Base-by-base conservation (phyloP, 2,797 vertebrate species). In the Hafferia zeledoni region DNA sequence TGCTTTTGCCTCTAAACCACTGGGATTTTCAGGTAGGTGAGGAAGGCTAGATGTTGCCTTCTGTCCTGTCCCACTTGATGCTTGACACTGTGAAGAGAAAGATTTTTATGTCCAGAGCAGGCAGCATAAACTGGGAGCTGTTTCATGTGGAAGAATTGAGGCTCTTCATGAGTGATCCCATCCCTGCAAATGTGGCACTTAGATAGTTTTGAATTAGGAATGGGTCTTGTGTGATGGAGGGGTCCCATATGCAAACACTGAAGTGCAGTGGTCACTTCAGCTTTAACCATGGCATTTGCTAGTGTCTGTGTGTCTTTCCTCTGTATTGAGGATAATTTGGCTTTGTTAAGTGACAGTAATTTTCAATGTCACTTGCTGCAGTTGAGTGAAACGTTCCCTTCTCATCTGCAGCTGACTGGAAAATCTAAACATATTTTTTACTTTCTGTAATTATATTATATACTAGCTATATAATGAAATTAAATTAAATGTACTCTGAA, bases 401-500 rank as follows among this genome's bases (percentile, higher is more conserved):
- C 31, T 88, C 68, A 78, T 83, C 50, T 86, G 35, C 55, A 74
- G 59, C 63, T 79, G 55, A 68, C 83, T 91, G 80, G 77, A 91
- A 95, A 95, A 85, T 83, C 37, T 68, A 70, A 50, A 87, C 3
- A 1, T 41, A n/a, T 74, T 81, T 92, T 70, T 89, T 60, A 20
- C 59, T 87, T 87, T 83, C 53, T 87, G 31, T 90, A 55, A 79
- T 65, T 80, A 28, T 86, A 49, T 56, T 93, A 50, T 83, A 50
- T 47, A n/a, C 64, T 91, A 76, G 50, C 64, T 77, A 63, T 25
- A 53, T 30, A 70, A 85, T 17, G 43, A 89, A 92, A 85, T 17
- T 39, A 89, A 92, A 61, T 83, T 46, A 71, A 91, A 91, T 77
- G 22, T 56, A 49, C 53, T 72, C 77, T 92, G 65, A 86, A 87